Base-by-base conservation (phyloP, 2,113 vertebrate species). In the Rhinoptilus africanus region DNA sequence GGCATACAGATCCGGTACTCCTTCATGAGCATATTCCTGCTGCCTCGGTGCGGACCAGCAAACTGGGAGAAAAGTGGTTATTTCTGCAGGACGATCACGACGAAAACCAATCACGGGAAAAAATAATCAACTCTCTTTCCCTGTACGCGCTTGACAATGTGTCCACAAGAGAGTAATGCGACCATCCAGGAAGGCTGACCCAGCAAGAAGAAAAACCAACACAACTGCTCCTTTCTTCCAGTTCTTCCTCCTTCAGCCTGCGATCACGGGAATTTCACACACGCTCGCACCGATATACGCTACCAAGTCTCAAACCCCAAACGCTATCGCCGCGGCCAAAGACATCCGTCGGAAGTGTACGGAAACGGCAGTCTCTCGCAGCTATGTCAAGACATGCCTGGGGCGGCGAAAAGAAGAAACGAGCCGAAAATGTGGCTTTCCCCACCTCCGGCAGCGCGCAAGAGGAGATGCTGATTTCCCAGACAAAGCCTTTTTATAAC, bases 1-100 rank as follows among this genome's bases (percentile, higher is more conserved):
- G 99, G 99, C 99, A 99, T 99, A 95, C 99, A 99, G 99, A 99
- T 99, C 98, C 99, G 98, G 97, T 99, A 99, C 98, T 99, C 99
- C 98, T 99, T 99, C 98, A 99, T 98, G 98, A 99, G 98, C 99
- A 99, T 99, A 98, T 97, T 98, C 96, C 97, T 80, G 95, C 96
- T 92, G 97, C 94, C 86, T 93, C 87, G n/a, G 80, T 78, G 96
- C 69, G 60, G 77, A 96, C 54, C 96, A 60, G 83, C 92, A 63
- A 93, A 90, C 75, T 77, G 91, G 73, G 96, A 97, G 95, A 97
- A 97, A 96, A 92, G 97, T 71, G 91, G 37, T 10, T 62, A 20
- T 84, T 83, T 85, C 93, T 79, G 85, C 83, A 83, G 89, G 60
- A 21, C 13, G 91, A 84, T 53, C 88, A 34, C 82, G 84, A 59